phyloP scores from a whole-genome alignment of 2,888 invertebrate genomes.

The Homarus gammarus region DNA sequence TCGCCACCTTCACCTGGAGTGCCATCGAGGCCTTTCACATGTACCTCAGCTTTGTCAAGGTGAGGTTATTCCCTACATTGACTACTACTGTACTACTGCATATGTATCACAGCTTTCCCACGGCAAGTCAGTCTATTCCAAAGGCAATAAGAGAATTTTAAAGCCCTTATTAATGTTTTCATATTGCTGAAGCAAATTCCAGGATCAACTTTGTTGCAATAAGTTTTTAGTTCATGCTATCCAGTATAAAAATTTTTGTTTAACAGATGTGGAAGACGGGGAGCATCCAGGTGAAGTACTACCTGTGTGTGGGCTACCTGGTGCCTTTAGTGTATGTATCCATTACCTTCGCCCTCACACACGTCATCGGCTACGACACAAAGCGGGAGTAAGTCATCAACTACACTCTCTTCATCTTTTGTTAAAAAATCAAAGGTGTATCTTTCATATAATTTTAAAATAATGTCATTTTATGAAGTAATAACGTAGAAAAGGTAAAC shows the following conservation, averaged over 20 bases:
- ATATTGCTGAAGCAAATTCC: too few species aligned
- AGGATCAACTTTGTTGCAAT: too few species aligned
- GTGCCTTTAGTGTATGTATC: conserved; percentile 76
- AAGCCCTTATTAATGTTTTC: too few species aligned
- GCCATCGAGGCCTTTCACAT: conserved; percentile 97
- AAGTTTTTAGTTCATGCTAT: too few species aligned
- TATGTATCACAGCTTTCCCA: too few species aligned
- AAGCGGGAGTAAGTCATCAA: conserved; percentile 76
- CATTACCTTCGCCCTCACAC: conserved; percentile 52
- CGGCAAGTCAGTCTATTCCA: too few species aligned
- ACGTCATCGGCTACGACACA: conserved; percentile 76
- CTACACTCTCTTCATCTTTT: not conserved
- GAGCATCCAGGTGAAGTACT: conserved; percentile 79
- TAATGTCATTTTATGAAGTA: too few species aligned
- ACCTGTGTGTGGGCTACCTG: conserved; percentile 80
- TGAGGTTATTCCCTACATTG: conserved; percentile 78
- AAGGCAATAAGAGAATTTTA: too few species aligned
- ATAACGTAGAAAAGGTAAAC: not conserved
- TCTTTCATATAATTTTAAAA: not conserved
- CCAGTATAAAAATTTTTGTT: too few species aligned
- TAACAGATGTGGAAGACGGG: not conserved
- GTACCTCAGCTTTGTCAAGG: conserved; percentile 95
- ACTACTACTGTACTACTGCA: too few species aligned
- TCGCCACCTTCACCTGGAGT: conserved; percentile 97
- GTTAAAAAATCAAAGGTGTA: too few species aligned